Evolutionary conservation across 2,113 vertebrate genomes (phyloP).

Genomic region (Seriola dumerili): DNA sequence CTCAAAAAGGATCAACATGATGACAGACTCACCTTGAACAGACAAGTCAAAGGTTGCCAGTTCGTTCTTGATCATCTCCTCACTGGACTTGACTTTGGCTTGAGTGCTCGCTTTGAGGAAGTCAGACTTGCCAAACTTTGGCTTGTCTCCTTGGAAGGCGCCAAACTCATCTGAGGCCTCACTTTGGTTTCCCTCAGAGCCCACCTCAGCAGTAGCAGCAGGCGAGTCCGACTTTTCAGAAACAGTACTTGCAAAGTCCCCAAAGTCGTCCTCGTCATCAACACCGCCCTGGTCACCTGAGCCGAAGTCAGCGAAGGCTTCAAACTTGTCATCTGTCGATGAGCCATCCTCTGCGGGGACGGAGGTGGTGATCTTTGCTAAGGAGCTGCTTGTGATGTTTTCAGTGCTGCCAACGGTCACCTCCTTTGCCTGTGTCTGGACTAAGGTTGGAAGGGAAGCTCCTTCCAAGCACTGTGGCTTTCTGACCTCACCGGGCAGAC

Average conservation of each 20-base stretch:
- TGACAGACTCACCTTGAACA: conserved; percentile 92
- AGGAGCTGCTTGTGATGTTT: conserved; percentile 87
- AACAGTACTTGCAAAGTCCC: conserved; percentile 87
- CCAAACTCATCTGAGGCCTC: conserved; percentile 91
- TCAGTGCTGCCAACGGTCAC: conserved; percentile 91
- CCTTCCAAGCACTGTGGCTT: conserved; percentile 81
- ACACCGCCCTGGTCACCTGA: conserved; percentile 37
- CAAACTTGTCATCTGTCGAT: conserved; percentile 81
- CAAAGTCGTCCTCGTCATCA: conserved; percentile 83
- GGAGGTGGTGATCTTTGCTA: conserved; percentile 87
- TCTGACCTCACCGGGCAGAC: conserved; percentile 79
- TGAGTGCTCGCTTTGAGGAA: conserved; percentile 95
- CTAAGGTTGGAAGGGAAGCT: conserved; percentile 76
- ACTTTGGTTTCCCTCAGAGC: conserved; percentile 64
- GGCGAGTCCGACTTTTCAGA: conserved; percentile 80
- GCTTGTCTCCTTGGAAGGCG: conserved; percentile 95
- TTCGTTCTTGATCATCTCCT: conserved; percentile 98
- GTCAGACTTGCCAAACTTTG: conserved; percentile 98
- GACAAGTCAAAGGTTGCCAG: conserved; percentile 97
- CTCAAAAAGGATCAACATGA: background rate
- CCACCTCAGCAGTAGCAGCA: conserved; percentile 36
- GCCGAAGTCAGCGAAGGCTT: conserved; percentile 86
- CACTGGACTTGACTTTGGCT: conserved; percentile 96
- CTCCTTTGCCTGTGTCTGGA: conserved; percentile 87
- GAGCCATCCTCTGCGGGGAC: conserved; percentile 84